A percentile compares a stretch with the other conserved stretches of the same genome.
Conservation (phyloP, 1,140 invertebrate genomes). For the Potamilus streckersoni region DNA sequence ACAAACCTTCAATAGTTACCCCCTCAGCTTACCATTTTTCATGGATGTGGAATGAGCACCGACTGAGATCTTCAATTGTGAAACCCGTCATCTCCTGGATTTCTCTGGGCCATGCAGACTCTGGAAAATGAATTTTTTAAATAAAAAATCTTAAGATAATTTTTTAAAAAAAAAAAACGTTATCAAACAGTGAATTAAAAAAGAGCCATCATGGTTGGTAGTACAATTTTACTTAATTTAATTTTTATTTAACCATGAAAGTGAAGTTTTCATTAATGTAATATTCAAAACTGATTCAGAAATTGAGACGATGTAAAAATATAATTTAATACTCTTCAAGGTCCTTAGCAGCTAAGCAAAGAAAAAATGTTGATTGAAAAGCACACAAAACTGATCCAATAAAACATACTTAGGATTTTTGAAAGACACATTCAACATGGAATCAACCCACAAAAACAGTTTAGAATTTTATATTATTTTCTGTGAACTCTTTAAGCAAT, state of each 20-base stretch:
- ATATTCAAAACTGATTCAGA: no score
- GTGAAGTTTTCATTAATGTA: background rate
- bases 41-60: constrained; percentile 61
- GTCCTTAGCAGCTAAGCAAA: no score
- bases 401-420: no score
- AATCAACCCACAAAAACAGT: no score
- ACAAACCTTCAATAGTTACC: background rate
- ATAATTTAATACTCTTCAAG: background rate
- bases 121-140: constrained; percentile 38
- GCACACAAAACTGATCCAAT: no score
- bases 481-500: no score
- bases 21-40: constrained; percentile 62
- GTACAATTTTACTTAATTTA: background rate
- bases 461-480: no score
- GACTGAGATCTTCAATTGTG: constrained; percentile 52
- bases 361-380: no score
- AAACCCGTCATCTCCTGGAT: constrained; percentile 60
- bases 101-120: constrained; percentile 51
- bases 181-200: background rate
- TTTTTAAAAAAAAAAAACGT: background rate
- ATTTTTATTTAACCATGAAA: background rate
- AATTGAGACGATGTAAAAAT: no score
- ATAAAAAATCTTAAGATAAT: background rate
- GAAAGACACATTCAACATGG: no score
- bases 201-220: background rate